These are phyloP conservation scores for Sminthurinus aureus DNA, from an alignment of 2,888 invertebrate genomes.

Conservation along the genomic window DNA sequence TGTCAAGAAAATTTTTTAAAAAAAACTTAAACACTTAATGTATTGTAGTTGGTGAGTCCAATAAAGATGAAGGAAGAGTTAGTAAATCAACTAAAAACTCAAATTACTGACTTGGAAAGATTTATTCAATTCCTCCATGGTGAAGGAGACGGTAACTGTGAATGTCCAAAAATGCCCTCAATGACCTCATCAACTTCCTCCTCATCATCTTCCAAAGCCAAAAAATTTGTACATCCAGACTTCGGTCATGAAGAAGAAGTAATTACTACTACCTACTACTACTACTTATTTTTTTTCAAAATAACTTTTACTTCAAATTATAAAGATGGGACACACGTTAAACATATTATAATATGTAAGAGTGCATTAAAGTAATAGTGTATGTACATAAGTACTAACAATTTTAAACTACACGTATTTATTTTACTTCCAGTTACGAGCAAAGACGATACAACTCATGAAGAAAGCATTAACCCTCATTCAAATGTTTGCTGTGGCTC, in stretches of 20 bases:
- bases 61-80: constrained; percentile 96
- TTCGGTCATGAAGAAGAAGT: constrained; percentile 57
- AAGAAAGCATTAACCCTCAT: constrained; percentile 87
- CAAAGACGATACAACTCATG: constrained; percentile 77
- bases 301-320: too few relatives aligned
- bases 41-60: constrained; percentile 89
- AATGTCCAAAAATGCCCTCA: constrained; percentile 62
- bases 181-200: constrained; percentile 32
- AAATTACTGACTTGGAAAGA: constrained; percentile 95
- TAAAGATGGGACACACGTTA: too few relatives aligned
- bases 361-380: too few relatives aligned
- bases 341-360: too few relatives aligned
- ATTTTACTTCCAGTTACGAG: constrained; percentile 60
- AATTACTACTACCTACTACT: too few relatives aligned
- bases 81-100: constrained; percentile 92
- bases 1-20: background rate
- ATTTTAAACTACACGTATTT: too few relatives aligned
- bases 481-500: constrained; percentile 91
- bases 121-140: constrained; percentile 95
- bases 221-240: constrained; percentile 46
- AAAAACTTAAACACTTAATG: too few relatives aligned
- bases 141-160: constrained; percentile 61
- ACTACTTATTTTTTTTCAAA: too few relatives aligned
- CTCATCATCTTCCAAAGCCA: constrained; percentile 41
- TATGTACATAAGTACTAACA: too few relatives aligned